Evolutionary conservation across 2,888 invertebrate genomes (phyloP).

Genomic region (Gibbula magus): DNA sequence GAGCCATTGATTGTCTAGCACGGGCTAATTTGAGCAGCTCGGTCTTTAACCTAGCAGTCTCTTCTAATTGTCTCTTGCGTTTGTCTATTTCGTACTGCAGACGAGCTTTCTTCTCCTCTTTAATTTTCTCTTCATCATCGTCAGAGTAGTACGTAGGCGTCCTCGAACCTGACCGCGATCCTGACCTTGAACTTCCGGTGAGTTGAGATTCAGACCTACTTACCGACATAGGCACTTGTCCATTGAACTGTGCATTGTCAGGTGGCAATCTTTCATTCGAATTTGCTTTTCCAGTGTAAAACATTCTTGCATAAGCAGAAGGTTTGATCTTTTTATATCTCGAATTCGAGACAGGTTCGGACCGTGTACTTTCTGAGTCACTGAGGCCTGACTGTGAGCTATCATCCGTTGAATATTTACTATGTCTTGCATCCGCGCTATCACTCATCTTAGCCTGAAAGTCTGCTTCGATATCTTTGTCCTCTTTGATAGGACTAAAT

Average conservation of each 20-base stretch:
- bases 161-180: slow-evolving; percentile 30
- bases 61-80: slow-evolving; percentile 80
- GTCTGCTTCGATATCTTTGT: slow-evolving; percentile 75
- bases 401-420: slow-evolving; percentile 63
- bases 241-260: slow-evolving; percentile 28
- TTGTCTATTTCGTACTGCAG: slow-evolving; percentile 81
- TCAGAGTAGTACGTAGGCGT: slow-evolving; percentile 55
- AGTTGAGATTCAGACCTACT: slow-evolving; percentile 50
- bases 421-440: slow-evolving; percentile 34
- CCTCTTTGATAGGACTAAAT: slow-evolving; percentile 78
- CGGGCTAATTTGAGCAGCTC: slow-evolving; percentile 75
- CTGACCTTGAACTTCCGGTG: slow-evolving; percentile 28
- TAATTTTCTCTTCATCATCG: slow-evolving; percentile 77
- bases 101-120: slow-evolving; percentile 79
- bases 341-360: slow-evolving; percentile 58
- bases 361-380: slow-evolving; percentile 69
- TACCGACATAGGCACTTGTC: slow-evolving; percentile 38
- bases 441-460: slow-evolving; percentile 64
- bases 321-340: slow-evolving; percentile 56
- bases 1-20: slow-evolving; percentile 61
- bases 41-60: slow-evolving; percentile 77
- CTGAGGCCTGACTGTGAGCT: slow-evolving; percentile 68
- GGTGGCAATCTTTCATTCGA: slow-evolving; percentile 47
- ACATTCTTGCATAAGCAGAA: slow-evolving; percentile 62
- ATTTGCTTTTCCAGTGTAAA: slow-evolving; percentile 51